Evolutionary conservation across 2,113 vertebrate species (phyloP).

Genomic region (Chamaea fasciata): DNA sequence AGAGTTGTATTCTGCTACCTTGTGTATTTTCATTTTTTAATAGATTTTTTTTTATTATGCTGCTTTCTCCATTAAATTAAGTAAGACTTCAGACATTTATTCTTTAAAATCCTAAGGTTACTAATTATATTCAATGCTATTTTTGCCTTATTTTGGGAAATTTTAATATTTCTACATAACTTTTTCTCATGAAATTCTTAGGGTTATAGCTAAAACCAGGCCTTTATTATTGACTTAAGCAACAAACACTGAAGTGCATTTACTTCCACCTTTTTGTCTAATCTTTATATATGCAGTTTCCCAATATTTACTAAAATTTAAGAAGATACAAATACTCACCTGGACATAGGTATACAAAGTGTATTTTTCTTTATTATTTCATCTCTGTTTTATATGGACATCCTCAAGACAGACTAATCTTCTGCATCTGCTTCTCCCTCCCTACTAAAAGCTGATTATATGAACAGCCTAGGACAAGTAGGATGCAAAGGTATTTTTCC

Average conservation of each 20-base stretch:
- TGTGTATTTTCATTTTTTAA: neutral
- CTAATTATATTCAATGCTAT: neutral
- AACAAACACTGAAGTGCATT: neutral
- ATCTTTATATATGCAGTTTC: neutral
- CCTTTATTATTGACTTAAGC: neutral
- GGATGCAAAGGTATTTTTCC: neutral
- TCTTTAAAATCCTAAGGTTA: neutral
- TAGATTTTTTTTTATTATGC: neutral
- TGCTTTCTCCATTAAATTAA: neutral
- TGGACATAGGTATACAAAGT: neutral
- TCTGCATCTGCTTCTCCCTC: neutral
- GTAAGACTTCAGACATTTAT: neutral
- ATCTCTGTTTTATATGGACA: neutral
- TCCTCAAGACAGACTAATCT: neutral
- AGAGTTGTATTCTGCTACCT: neutral
- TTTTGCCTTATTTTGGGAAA: neutral
- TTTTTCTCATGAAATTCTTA: neutral
- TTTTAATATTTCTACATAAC: neutral
- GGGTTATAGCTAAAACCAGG: neutral
- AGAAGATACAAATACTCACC: neutral
- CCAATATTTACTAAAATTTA: neutral
- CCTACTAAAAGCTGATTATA: neutral
- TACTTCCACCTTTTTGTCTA: neutral
- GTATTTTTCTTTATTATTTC: neutral
- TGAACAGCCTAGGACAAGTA: neutral